Conservation (phyloP, 2,797 vertebrate genomes). For the Anisognathus igniventris region DNA sequence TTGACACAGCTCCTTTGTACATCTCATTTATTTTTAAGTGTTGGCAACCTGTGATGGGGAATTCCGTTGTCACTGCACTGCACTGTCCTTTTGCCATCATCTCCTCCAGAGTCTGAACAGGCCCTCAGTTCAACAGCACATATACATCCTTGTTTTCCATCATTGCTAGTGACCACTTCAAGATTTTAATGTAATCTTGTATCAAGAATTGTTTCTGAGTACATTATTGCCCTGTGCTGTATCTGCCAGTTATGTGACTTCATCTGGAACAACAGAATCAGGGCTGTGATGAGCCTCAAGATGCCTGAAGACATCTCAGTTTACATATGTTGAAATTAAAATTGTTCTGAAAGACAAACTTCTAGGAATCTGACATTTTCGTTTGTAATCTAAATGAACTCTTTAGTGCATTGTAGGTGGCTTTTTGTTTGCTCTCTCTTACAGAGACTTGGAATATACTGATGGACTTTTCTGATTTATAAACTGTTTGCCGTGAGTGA, state of each 20-base stretch:
- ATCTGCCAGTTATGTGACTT: neutral
- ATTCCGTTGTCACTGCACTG: rapidly evolving
- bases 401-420: neutral
- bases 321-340: neutral
- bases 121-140: neutral
- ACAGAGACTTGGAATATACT: neutral
- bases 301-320: neutral
- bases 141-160: neutral
- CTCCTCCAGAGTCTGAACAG: neutral
- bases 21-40: neutral
- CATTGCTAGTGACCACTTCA: neutral
- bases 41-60: neutral
- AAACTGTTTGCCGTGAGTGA: neutral
- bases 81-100: neutral
- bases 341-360: neutral
- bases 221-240: neutral
- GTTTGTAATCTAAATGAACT: neutral
- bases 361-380: neutral
- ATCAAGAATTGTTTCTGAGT: neutral
- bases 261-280: neutral
- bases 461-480: neutral
- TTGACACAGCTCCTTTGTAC: neutral
- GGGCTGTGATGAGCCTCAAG: neutral
- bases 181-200: neutral
- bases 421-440: neutral